These are phyloP conservation scores for Cydia pomonella DNA, from an alignment of 1,140 invertebrate genomes.

Conservation along the genomic window DNA sequence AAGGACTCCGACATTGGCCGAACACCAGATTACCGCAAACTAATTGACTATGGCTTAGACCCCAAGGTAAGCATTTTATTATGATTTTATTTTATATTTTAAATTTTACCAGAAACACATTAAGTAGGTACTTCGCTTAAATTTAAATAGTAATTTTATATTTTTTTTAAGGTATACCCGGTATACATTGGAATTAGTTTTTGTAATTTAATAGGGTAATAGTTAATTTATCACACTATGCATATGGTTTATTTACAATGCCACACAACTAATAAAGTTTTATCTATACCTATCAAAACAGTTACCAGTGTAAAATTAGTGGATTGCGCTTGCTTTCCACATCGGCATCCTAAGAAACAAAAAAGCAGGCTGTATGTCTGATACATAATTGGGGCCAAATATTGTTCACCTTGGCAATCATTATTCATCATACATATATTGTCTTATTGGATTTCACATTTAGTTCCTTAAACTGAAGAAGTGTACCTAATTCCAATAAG, in stretches of 20 bases:
- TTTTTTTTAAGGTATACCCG: too few relatives aligned
- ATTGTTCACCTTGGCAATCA: slow-evolving; percentile 46
- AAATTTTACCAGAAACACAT: not conserved
- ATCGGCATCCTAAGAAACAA: not conserved
- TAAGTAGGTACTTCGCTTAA: not conserved
- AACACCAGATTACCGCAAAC: slow-evolving; percentile 93
- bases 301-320: not conserved
- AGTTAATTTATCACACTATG: not conserved
- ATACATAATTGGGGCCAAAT: slow-evolving; percentile 43
- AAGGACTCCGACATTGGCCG: slow-evolving; percentile 87
- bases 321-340: slow-evolving; percentile 1
- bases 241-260: not conserved
- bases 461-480: not conserved
- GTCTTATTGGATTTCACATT: slow-evolving; percentile 35
- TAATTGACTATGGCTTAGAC: slow-evolving; percentile 96
- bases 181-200: not conserved
- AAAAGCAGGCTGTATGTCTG: slow-evolving; percentile 40
- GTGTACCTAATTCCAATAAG: slow-evolving; percentile 34
- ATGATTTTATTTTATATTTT: slow-evolving; percentile 11
- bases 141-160: too few relatives aligned
- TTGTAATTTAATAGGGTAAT: not conserved
- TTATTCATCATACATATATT: slow-evolving; percentile 35
- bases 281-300: not conserved
- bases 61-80: slow-evolving; percentile 85
- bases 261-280: not conserved